Conservation (phyloP, 2,113 vertebrate species). For the Grammomys dolichurus region DNA sequence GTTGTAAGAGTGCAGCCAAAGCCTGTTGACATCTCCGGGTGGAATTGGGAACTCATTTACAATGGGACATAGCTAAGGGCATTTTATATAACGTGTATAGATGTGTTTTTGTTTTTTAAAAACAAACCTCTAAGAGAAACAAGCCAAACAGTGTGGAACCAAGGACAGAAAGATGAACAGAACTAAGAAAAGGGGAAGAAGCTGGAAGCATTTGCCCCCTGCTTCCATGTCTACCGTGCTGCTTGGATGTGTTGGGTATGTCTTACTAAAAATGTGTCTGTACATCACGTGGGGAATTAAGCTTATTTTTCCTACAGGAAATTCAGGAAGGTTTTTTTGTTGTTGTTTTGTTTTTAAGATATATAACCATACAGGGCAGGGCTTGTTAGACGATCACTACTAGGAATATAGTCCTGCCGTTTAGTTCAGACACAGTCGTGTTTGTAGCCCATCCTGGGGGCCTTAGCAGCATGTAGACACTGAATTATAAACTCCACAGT, state of each 20-base stretch:
- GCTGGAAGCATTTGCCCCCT: background rate
- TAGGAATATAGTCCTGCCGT: background rate
- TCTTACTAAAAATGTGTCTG: background rate
- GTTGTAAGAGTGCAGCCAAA: background rate
- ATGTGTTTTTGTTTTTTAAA: background rate
- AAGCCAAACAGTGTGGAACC: background rate
- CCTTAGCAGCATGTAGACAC: background rate
- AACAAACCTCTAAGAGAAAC: constrained; percentile 28
- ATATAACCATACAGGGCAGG: background rate
- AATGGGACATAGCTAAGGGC: background rate
- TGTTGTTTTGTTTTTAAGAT: background rate
- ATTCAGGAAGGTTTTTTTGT: background rate
- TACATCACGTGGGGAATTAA: constrained; percentile 13
- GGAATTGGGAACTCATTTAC: constrained; percentile 58
- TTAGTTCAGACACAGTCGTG: background rate
- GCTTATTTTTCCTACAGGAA: constrained; percentile 39
- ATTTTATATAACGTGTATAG: background rate
- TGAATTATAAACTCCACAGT: background rate
- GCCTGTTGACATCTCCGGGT: background rate
- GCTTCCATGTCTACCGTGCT: background rate
- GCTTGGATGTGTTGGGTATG: background rate
- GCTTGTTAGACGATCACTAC: background rate
- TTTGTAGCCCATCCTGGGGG: background rate
- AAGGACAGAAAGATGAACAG: background rate
- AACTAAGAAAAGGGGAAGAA: background rate